A percentile compares a stretch with the other conserved stretches of the same genome.
phyloP scores from a whole-genome alignment of 1,140 invertebrate genomes.

The Probaryconus sp. region DNA sequence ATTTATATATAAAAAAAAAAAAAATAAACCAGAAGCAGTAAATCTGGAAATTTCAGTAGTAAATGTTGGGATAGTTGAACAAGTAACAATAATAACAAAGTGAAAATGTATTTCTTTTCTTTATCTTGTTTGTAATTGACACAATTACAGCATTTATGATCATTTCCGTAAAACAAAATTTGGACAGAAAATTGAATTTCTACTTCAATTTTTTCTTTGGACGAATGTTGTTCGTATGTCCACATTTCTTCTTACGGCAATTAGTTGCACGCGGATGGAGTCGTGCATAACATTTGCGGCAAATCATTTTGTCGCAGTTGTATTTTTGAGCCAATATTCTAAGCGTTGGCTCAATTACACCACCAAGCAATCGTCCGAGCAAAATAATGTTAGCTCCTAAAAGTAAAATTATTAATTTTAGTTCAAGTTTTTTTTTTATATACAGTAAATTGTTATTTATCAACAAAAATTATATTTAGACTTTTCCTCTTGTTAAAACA shows the following conservation, averaged over 20 bases:
- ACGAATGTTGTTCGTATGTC: conserved; percentile 99
- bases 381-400: conserved; percentile 93
- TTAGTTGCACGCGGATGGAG: conserved; percentile 99
- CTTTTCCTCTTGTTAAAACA: too few species aligned
- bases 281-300: conserved; percentile 99
- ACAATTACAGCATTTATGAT: too few species aligned
- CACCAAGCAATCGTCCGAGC: conserved; percentile 90
- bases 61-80: too few species aligned
- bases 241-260: conserved; percentile 99
- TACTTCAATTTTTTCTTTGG: conserved; percentile 99
- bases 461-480: too few species aligned
- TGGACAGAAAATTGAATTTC: conserved; percentile 68
- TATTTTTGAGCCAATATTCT: conserved; percentile 98
- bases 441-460: too few species aligned
- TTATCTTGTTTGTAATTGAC: too few species aligned
- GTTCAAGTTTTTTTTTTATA: conserved; percentile 92
- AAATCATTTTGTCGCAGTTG: conserved; percentile 99
- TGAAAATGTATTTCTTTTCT: too few species aligned
- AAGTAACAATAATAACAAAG: too few species aligned
- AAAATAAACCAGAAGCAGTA: too few species aligned
- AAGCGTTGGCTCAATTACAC: conserved; percentile 98
- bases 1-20: too few species aligned
- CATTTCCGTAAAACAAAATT: too few species aligned
- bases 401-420: conserved; percentile 23
- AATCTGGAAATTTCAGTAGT: too few species aligned